Percentiles rank a stretch among this genome's conserved stretches.
Conservation (phyloP, 1,140 invertebrate species). For the Nixonia krombeini region DNA sequence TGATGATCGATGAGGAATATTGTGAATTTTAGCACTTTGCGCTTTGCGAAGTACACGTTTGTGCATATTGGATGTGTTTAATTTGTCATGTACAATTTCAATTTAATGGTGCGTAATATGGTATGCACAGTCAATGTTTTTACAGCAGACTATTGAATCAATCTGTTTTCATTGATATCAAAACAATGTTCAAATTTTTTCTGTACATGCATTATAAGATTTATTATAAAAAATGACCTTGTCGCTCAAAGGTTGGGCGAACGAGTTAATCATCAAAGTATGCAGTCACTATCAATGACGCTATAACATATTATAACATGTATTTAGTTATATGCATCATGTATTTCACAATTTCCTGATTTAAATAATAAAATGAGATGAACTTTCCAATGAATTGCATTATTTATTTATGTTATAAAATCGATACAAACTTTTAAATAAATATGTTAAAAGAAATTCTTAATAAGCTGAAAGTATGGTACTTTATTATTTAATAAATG, state of each 20-base stretch:
- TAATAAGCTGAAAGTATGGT: too few species aligned
- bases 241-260: slow-evolving; percentile 10
- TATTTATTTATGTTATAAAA: too few species aligned
- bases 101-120: neutral
- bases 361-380: slow-evolving; percentile 32
- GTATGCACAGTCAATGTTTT: neutral
- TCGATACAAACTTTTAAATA: too few species aligned
- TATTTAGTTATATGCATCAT: slow-evolving; percentile 47
- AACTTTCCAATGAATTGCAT: neutral
- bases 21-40: too few species aligned
- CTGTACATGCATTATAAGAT: slow-evolving; percentile 14
- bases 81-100: slow-evolving; percentile 18
- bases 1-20: neutral
- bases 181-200: slow-evolving; percentile 1
- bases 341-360: slow-evolving; percentile 43
- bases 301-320: slow-evolving; percentile 39
- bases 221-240: slow-evolving; percentile 14
- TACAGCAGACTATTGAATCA: slow-evolving; percentile 25
- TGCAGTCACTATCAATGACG: slow-evolving; percentile 22
- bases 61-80: neutral
- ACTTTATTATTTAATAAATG: too few species aligned
- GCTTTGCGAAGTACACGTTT: neutral
- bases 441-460: too few species aligned
- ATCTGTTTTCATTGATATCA: slow-evolving; percentile 19
- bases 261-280: slow-evolving; percentile 17